Evolutionary conservation across 1,140 invertebrate species (phyloP), one percentile per base, ranked within the genome.

Genomic region (Mizuhopecten yessoensis): DNA sequence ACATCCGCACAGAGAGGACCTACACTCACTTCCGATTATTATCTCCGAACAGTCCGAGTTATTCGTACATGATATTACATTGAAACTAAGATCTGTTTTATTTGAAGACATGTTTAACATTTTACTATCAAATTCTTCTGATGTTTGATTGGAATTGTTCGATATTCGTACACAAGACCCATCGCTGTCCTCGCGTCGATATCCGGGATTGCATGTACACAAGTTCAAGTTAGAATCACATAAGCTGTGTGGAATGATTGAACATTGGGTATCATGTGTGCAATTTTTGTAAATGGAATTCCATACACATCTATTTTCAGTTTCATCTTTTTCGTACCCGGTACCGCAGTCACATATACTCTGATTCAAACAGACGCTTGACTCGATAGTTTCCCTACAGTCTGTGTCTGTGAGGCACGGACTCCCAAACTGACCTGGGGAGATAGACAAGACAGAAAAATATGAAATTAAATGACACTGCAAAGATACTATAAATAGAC

Each of bases 361-460:
- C n/a, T 75, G 57, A 75, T 75, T 75, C 57, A 75, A n/a, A 75
- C 57, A 75, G 57, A 75, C 11, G 57, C 57, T 75, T 75, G 23
- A n/a, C 1, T 75, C 57, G 57, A 75, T n/a, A n/a, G 11, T 29
- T n/a, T 75, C 57, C n/a, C n/a, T 75, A n/a, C 57, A 75, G 17
- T 75, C 57, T 75, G 57, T 2, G 57, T 75, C 57, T 9, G 57
- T 75, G 5, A 75, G 20, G n/a, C 57, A 75, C 9, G 57, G 57
- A 29, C 57, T 75, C n/a, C 57, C 57, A 29, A 75, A 29, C 7
- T 17, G 23, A 75, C 57, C 57, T 75, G 23, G 7, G 17, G 20
- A 75, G 29, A n/a, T 13, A 75, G n/a, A 75, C 17, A 29, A n/a
- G n/a, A n/a, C n/a, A n/a, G n/a, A n/a, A n/a, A n/a, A n/a, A n/a